Conservation (phyloP, 2,797 vertebrate species). For the Limnodromus scolopaceus region DNA sequence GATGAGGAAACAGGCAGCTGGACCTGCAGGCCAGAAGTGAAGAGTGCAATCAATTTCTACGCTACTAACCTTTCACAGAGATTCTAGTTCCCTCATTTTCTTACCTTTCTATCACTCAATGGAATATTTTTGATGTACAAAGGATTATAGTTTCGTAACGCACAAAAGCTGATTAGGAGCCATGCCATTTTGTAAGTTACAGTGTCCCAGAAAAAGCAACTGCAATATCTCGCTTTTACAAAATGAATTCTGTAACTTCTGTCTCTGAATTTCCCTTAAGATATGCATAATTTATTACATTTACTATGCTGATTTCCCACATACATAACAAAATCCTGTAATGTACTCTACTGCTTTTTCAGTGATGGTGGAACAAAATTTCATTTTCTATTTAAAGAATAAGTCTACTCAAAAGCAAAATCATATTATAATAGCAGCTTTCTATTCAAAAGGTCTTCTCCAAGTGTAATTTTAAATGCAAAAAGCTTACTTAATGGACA, state of each 20-base stretch:
- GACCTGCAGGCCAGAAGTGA: background rate
- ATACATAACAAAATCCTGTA: background rate
- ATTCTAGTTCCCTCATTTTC: background rate
- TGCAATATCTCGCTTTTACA: background rate
- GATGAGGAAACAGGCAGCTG: background rate
- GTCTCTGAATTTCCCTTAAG: background rate
- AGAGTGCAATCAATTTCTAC: background rate
- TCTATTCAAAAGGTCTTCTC: background rate
- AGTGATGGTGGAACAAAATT: background rate
- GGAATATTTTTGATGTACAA: background rate
- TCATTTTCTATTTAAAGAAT: background rate
- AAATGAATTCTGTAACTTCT: background rate
- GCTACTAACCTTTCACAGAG: background rate
- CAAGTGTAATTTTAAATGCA: background rate
- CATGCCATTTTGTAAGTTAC: background rate
- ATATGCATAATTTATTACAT: background rate
- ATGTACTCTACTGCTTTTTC: background rate
- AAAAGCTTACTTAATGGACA: background rate
- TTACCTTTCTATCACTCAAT: background rate
- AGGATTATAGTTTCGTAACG: background rate
- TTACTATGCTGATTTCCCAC: background rate
- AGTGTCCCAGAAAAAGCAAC: background rate
- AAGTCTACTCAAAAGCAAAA: background rate
- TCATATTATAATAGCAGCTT: background rate
- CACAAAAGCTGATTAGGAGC: background rate